Base-by-base conservation (phyloP, 2,888 invertebrate genomes). In the Platynereis dumerilii region DNA sequence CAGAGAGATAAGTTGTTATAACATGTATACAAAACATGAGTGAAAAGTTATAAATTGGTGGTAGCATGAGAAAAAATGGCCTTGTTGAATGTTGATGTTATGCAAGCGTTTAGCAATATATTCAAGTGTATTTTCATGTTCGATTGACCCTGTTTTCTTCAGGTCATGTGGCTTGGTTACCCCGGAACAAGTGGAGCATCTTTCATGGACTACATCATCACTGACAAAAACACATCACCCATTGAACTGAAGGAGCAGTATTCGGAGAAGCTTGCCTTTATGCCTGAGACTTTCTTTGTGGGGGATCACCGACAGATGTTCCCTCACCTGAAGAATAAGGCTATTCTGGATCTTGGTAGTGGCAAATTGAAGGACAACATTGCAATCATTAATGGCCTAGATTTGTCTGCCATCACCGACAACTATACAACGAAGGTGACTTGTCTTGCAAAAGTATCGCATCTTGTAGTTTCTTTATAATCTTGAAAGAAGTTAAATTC, bases 261-360 rank as follows among this genome's bases (percentile, higher is more conserved):
- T 85, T 94, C 93, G 76, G 99, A 99, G 86, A 98, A 98, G 84
- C 88, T 99, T 76, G 97, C 97, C 0, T 96, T 91, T 81, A 98
- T 99, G 98, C 95, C 96, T 0, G 89, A 93, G 82, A 99, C 99
- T 10, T 99, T 96, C 85, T 99, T 99, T 84, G 91, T 98, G 75
- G 98, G 99, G 0, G 99, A 99, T 86, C 99, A 99, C 84, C 91
- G 78, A 66, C 94, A 98, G 87, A 99, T 99, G 98, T 97, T 99
- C 86, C 96, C 96, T 1, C 97, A 98, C 87, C 86, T 98, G 66
- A 92, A 91, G 20, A 55, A 65, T 20, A 55, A 59, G 26, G 57
- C 48, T 26, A 34, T 64, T 29, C 39, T 67, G 22, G 67, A 67
- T 39, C 54, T 59, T 20, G 60, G 39, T 12, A 20, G 52, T 24